phyloP scores from a whole-genome alignment of 2,113 vertebrate species.

The Galeopterus variegatus region DNA sequence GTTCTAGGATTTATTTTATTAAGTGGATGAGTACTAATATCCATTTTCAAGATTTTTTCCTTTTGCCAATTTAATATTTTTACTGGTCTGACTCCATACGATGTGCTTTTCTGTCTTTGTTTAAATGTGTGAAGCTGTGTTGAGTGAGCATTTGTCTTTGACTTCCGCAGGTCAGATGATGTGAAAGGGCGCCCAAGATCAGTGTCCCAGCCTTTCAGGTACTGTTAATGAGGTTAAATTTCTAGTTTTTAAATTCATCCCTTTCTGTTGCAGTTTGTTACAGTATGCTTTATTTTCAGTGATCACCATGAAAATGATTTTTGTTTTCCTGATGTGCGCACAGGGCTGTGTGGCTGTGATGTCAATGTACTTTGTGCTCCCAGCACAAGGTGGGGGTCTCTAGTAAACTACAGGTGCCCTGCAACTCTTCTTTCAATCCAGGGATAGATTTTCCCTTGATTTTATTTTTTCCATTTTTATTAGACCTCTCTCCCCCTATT shows the following conservation, averaged over 20 bases:
- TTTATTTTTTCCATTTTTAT: not conserved
- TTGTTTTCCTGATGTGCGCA: not conserved
- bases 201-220: slow-evolving; percentile 94
- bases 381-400: fast-evolving
- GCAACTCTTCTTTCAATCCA: not conserved
- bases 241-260: not conserved
- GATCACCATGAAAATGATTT: not conserved
- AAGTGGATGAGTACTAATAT: not conserved
- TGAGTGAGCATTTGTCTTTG: slow-evolving; percentile 74
- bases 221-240: slow-evolving; percentile 42
- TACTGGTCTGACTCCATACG: not conserved
- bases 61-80: not conserved
- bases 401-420: not conserved
- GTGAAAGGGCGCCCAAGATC: slow-evolving; percentile 91
- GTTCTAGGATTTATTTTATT: not conserved
- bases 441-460: not conserved
- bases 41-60: not conserved
- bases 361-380: fast-evolving
- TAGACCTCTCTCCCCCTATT: not conserved
- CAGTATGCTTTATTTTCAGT: not conserved
- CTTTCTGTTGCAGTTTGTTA: not conserved
- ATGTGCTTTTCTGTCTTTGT: not conserved
- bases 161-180: slow-evolving; percentile 91
- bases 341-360: not conserved
- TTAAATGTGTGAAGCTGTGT: not conserved